These are phyloP conservation scores for Collichthys lucidus DNA, from an alignment of 2,113 vertebrate species.

Conservation along the genomic window DNA sequence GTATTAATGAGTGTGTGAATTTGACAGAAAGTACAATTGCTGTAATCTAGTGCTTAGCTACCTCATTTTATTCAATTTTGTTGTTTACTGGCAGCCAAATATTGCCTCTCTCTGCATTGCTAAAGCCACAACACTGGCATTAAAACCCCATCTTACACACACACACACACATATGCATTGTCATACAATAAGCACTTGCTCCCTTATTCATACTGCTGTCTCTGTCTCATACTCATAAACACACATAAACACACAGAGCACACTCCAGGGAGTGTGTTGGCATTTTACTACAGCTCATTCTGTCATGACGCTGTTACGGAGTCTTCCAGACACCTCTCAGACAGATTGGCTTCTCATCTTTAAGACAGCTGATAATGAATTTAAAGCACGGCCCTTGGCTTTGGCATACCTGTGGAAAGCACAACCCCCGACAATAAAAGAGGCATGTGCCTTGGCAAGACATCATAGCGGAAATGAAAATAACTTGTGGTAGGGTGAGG, in stretches of 20 bases:
- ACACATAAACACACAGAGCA: slow-evolving; percentile 16
- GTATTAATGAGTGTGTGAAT: slow-evolving; percentile 2
- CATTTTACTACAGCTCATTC: slow-evolving; percentile 75
- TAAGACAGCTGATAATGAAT: slow-evolving; percentile 82
- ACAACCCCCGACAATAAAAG: slow-evolving; percentile 69
- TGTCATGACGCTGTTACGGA: slow-evolving; percentile 58
- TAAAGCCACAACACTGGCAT: slow-evolving; percentile 57
- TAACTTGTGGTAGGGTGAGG: slow-evolving; percentile 57
- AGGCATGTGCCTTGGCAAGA: slow-evolving; percentile 70
- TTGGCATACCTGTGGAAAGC: slow-evolving; percentile 74
- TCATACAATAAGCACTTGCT: slow-evolving; percentile 42
- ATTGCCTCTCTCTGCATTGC: slow-evolving; percentile 45
- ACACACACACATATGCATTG: slow-evolving; percentile 17
- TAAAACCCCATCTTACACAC: slow-evolving; percentile 59
- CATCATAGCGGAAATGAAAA: slow-evolving; percentile 72
- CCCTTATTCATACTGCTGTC: slow-evolving; percentile 11
- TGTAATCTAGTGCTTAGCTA: slow-evolving; percentile 42
- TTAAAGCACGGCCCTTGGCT: slow-evolving; percentile 77
- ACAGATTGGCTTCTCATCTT: slow-evolving; percentile 82
- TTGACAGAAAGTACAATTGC: slow-evolving; percentile 36
- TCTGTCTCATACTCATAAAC: slow-evolving; percentile 8
- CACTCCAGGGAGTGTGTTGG: slow-evolving; percentile 66
- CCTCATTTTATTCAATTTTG: slow-evolving; percentile 42
- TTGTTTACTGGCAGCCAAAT: slow-evolving; percentile 51
- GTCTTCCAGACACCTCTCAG: slow-evolving; percentile 79